Evolutionary conservation across 2,797 vertebrate genomes (phyloP).

Genomic region (Odontamblyopus rebecca): DNA sequence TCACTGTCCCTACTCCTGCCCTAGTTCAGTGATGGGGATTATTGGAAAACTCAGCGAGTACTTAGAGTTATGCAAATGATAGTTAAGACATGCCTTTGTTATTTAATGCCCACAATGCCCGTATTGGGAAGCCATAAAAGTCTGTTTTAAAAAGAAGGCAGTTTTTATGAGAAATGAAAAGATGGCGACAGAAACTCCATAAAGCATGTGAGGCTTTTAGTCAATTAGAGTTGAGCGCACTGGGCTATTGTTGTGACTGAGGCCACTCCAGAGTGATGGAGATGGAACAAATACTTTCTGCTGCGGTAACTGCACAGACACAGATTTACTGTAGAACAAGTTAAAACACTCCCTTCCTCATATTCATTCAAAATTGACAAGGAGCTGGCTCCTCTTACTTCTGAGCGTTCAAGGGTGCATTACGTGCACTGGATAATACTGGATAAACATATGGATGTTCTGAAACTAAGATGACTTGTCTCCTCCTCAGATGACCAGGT

Average conservation of each 20-base stretch:
- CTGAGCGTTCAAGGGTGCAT: conserved; percentile 27
- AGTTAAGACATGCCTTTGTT: conserved; percentile 57
- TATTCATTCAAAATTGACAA: conserved; percentile 9
- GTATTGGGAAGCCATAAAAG: conserved; percentile 75
- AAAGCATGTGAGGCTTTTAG: conserved; percentile 80
- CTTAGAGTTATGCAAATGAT: conserved; percentile 55
- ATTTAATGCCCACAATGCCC: conserved; percentile 63
- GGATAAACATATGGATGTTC: conserved; percentile 50
- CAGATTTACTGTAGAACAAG: conserved; percentile 31
- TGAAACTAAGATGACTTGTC: conserved; percentile 36
- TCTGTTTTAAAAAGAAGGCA: conserved; percentile 65
- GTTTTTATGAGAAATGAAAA: conserved; percentile 80
- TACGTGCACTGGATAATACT: conserved; percentile 26
- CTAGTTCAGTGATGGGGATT: conserved; percentile 47
- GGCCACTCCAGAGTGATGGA: conserved; percentile 48
- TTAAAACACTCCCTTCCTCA: conserved; percentile 40
- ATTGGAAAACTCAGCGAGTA: conserved; percentile 42
- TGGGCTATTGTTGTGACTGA: conserved; percentile 64
- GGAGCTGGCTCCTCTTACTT: conserved; percentile 22
- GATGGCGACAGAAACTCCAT: conserved; percentile 78
- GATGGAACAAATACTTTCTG: conserved; percentile 61
- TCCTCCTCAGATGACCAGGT: conserved; percentile 90
- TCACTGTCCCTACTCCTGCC: conserved; percentile 29
- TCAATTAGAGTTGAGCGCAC: conserved; percentile 74
- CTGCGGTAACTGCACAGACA: conserved; percentile 44